Conservation (phyloP, 2,797 vertebrate genomes). For the Heterohyrax brucei region DNA sequence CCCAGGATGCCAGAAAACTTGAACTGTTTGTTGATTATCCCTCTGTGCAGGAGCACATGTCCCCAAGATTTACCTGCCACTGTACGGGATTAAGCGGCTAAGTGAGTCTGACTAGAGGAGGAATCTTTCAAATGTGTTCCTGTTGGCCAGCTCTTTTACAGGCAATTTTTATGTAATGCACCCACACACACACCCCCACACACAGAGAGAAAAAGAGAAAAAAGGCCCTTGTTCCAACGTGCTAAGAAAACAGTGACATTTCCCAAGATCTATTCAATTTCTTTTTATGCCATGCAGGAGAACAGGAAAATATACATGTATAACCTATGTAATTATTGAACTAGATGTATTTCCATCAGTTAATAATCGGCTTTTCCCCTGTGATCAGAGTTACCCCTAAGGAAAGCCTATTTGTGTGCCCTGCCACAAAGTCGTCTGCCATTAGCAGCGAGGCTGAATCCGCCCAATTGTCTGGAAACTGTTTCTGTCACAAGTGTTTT, state of each 20-base stretch:
- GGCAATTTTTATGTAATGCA: conserved; percentile 88
- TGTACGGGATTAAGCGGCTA: conserved; percentile 91
- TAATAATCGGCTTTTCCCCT: conserved; percentile 43
- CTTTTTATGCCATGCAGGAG: conserved; percentile 69
- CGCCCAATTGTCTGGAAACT: conserved; percentile 60
- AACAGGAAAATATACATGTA: conserved; percentile 54
- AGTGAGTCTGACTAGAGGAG: conserved; percentile 89
- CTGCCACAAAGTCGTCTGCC: neutral
- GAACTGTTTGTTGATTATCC: conserved; percentile 89
- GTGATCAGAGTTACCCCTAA: neutral
- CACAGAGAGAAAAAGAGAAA: neutral
- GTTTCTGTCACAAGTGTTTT: conserved; percentile 58
- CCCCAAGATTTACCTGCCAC: conserved; percentile 88
- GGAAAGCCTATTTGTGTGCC: neutral
- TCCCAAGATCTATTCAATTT: conserved; percentile 78
- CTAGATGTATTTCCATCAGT: conserved; percentile 8
- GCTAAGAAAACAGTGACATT: conserved; percentile 84
- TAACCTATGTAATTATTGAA: conserved; percentile 29
- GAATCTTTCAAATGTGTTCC: conserved; percentile 88
- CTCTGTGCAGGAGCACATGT: conserved; percentile 86
- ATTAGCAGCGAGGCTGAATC: conserved; percentile 52
- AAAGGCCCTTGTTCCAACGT: conserved; percentile 47
- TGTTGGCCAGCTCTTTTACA: conserved; percentile 85
- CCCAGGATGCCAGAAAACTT: conserved; percentile 83
- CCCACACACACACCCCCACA: neutral